Conservation (phyloP, 1,140 invertebrate species). For the Ctenoplectra terminalis region DNA sequence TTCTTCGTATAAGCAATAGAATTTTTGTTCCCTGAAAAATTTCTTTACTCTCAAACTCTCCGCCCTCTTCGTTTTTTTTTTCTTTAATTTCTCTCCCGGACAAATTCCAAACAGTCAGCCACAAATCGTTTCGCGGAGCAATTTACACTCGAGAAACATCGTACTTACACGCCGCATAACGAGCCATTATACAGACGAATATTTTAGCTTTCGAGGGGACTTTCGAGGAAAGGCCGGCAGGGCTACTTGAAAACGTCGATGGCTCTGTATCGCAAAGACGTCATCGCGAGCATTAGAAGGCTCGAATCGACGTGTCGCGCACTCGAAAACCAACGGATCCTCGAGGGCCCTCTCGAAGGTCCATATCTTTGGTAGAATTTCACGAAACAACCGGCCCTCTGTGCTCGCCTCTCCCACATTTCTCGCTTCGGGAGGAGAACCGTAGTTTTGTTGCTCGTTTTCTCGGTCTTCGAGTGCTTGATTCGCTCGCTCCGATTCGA, state of each 20-base stretch:
- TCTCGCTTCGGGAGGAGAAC: background rate
- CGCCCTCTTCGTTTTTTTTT: too few species aligned
- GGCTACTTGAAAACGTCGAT: conserved; percentile 58
- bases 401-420: conserved; percentile 23
- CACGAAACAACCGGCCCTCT: conserved; percentile 64
- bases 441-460: conserved; percentile 15
- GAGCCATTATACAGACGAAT: conserved; percentile 20
- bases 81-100: background rate
- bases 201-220: conserved; percentile 24
- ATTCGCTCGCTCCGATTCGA: conserved; percentile 3
- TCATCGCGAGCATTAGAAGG: conserved; percentile 66
- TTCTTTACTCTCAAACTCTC: too few species aligned
- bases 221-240: conserved; percentile 35
- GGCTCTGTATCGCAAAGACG: conserved; percentile 54
- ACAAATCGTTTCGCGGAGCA: background rate
- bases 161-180: conserved; percentile 33
- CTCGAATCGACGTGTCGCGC: conserved; percentile 52
- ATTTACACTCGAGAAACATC: conserved; percentile 20
- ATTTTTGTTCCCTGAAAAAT: too few species aligned
- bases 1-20: too few species aligned
- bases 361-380: conserved; percentile 53
- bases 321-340: conserved; percentile 34
- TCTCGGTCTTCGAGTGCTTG: conserved; percentile 2
- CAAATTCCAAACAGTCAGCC: background rate
- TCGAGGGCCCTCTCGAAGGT: conserved; percentile 50